Percentiles rank a stretch among this genome's conserved stretches.
phyloP scores from a whole-genome alignment of 1,140 invertebrate species.

The Acromyrmex echinatior region DNA sequence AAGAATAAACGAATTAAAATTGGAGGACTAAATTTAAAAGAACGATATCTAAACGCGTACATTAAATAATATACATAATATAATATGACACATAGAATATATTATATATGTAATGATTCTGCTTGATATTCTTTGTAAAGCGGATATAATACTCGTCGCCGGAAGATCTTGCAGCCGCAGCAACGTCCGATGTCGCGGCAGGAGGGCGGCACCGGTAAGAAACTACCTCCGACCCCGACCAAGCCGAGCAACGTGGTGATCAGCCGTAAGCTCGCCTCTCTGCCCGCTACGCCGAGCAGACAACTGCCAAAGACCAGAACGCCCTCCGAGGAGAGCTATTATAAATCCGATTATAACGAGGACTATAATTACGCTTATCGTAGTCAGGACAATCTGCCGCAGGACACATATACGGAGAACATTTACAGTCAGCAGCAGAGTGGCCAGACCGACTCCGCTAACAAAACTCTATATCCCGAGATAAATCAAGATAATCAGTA shows the following conservation, averaged over 20 bases:
- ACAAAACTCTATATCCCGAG: conserved; percentile 60
- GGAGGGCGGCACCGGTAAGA: conserved; percentile 83
- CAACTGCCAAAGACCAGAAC: conserved; percentile 86
- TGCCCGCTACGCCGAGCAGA: conserved; percentile 87
- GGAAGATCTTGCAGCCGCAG: conserved; percentile 80
- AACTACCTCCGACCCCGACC: conserved; percentile 84
- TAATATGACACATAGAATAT: not conserved
- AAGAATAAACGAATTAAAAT: not conserved
- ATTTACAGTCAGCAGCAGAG: conserved; percentile 76
- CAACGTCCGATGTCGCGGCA: conserved; percentile 79
- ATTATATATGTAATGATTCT: not conserved
- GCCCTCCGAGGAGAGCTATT: conserved; percentile 85
- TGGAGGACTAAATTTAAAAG: not conserved
- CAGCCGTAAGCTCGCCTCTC: conserved; percentile 83
- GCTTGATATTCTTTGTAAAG: conserved; percentile 62
- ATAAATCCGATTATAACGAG: conserved; percentile 89
- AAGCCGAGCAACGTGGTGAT: conserved; percentile 83
- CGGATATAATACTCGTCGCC: conserved; percentile 77
- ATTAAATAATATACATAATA: not conserved
- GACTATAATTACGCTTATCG: conserved; percentile 91
- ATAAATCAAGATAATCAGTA: conserved; percentile 78
- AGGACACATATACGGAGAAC: conserved; percentile 81
- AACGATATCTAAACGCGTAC: not conserved
- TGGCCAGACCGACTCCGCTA: conserved; percentile 9
- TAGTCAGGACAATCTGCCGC: conserved; percentile 88